Evolutionary conservation across 2,113 vertebrate species (phyloP).

Genomic region (Planiliza haematocheilus): DNA sequence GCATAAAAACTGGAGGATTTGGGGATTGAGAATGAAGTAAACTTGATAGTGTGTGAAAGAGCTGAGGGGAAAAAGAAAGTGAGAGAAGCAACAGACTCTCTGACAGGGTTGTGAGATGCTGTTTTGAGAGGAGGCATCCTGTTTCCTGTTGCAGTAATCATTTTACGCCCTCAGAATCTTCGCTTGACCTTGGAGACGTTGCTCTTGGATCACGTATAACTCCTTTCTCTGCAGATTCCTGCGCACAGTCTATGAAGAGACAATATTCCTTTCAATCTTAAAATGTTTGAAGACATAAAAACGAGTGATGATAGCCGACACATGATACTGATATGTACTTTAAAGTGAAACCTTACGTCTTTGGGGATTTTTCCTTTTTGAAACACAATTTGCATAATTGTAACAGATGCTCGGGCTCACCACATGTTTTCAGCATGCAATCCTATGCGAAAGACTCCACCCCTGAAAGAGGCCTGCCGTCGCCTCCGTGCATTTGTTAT

Average conservation of each 20-base stretch:
- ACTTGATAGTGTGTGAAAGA: constrained; percentile 76
- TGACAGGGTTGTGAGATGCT: constrained; percentile 71
- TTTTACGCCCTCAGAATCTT: constrained; percentile 64
- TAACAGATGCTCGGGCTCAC: not conserved
- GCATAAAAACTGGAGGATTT: constrained; percentile 75
- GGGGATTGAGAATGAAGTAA: constrained; percentile 66
- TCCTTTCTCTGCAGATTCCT: constrained; percentile 9
- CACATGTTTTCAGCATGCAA: constrained; percentile 13
- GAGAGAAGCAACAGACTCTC: constrained; percentile 68
- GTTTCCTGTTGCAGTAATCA: constrained; percentile 75
- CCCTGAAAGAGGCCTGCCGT: constrained; percentile 17
- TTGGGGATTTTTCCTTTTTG: not conserved
- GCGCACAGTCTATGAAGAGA: not conserved
- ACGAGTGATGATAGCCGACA: not conserved
- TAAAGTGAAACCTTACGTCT: constrained; percentile 19
- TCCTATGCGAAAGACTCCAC: constrained; percentile 15
- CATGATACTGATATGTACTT: not conserved
- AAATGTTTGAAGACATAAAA: not conserved
- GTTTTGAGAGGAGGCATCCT: constrained; percentile 73
- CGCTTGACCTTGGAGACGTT: constrained; percentile 72
- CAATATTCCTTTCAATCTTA: not conserved
- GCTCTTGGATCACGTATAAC: constrained; percentile 44
- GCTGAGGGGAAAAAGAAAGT: constrained; percentile 67
- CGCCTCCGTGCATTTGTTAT: constrained; percentile 16
- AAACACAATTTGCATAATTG: constrained; percentile 14